Evolutionary conservation across 2,113 vertebrate genomes (phyloP).

Genomic region (Vulpes lagopus): DNA sequence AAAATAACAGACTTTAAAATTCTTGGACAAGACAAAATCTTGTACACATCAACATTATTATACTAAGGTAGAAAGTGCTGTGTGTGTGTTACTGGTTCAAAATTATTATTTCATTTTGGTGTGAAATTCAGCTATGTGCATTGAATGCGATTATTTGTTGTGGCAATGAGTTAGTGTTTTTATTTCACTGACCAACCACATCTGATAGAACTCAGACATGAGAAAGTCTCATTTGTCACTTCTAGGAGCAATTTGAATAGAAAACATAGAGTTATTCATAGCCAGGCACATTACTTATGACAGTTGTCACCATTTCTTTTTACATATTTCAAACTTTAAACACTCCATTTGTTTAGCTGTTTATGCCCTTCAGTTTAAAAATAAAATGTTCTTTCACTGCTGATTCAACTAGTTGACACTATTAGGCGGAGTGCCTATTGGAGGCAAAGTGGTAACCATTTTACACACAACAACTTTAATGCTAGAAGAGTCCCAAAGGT

Average conservation of each 20-base stretch:
- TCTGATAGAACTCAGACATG: background rate
- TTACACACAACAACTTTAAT: background rate
- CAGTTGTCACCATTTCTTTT: background rate
- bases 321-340: background rate
- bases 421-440: background rate
- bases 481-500: background rate
- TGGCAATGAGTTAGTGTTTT: background rate
- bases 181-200: background rate
- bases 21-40: background rate
- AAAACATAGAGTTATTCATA: background rate
- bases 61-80: background rate
- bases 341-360: background rate
- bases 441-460: background rate
- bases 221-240: background rate
- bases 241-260: background rate
- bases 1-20: background rate
- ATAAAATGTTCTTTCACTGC: background rate
- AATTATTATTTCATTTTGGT: background rate
- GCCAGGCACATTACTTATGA: background rate
- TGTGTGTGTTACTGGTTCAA: background rate
- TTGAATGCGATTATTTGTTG: background rate
- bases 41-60: background rate
- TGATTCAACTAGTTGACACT: background rate
- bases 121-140: background rate
- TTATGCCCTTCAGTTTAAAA: background rate